Percentiles rank a stretch among this genome's conserved stretches.
phyloP scores from a whole-genome alignment of 2,113 vertebrate species.

The Cichladusa arquata region DNA sequence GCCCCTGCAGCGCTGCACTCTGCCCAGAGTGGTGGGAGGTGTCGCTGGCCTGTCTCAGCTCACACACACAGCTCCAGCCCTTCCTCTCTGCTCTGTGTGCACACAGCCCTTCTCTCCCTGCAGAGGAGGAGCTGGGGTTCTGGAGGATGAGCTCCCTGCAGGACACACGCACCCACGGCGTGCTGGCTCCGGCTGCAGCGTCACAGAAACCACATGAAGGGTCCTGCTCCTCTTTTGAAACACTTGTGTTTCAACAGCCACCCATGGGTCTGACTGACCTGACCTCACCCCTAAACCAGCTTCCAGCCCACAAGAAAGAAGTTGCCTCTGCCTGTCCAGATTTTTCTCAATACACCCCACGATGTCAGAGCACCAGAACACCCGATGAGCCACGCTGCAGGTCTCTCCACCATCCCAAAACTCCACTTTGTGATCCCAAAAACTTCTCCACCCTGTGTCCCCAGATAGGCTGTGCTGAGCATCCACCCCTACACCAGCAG shows the following conservation, averaged over 20 bases:
- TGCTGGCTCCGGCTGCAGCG: not conserved
- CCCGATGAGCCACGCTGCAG: fast-evolving
- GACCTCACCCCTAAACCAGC: not conserved
- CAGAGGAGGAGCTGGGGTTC: not conserved
- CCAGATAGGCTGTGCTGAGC: not conserved
- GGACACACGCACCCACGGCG: not conserved
- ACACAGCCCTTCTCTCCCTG: not conserved
- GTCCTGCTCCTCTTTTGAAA: not conserved
- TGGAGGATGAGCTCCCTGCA: not conserved
- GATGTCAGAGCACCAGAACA: fast-evolving
- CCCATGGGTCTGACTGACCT: not conserved
- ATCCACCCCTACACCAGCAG: not conserved
- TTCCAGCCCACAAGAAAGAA: not conserved
- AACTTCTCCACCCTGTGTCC: not conserved
- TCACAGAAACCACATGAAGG: slow-evolving; percentile 11
- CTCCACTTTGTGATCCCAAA: not conserved
- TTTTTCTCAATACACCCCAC: not conserved
- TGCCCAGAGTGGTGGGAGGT: not conserved
- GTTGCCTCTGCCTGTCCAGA: not conserved
- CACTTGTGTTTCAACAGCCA: not conserved
- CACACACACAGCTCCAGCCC: not conserved
- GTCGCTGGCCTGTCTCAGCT: not conserved
- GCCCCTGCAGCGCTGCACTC: not conserved
- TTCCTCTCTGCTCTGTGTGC: not conserved
- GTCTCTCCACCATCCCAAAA: not conserved